Percentiles rank a stretch among this genome's conserved stretches.
Conservation (phyloP, 1,140 invertebrate species). For the Chlorops oryzae region DNA sequence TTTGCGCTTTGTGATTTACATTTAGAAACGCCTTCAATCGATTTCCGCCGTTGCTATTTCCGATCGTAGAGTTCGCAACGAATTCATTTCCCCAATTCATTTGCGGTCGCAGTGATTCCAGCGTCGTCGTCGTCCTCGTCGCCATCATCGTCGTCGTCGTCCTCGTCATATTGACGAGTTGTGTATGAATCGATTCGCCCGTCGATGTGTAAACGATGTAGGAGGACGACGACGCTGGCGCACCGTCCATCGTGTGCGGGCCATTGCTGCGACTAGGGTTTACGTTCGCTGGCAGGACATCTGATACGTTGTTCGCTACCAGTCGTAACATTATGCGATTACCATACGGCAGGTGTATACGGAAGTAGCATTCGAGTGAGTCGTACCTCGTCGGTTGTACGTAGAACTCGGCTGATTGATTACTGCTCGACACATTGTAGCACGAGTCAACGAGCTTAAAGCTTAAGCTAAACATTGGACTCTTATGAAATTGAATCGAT, state of each 20-base stretch:
- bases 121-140: neutral
- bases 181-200: conserved; percentile 7
- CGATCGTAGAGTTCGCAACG: no score
- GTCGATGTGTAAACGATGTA: conserved; percentile 1
- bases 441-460: conserved; percentile 60
- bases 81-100: neutral
- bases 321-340: conserved; percentile 54
- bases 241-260: no score
- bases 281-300: conserved; percentile 8
- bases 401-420: conserved; percentile 15
- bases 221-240: neutral
- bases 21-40: no score
- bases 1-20: no score
- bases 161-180: conserved; percentile 14
- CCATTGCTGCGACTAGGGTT: neutral
- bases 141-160: neutral
- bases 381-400: conserved; percentile 13
- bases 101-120: neutral
- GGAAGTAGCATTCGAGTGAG: conserved; percentile 55
- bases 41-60: no score
- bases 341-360: conserved; percentile 59
- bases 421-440: conserved; percentile 53
- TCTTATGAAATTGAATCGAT: conserved; percentile 52
- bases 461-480: conserved; percentile 55
- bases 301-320: conserved; percentile 20